Conservation (phyloP, 92 coral and sea anemone species). For the Epizoanthus ramosus region DNA sequence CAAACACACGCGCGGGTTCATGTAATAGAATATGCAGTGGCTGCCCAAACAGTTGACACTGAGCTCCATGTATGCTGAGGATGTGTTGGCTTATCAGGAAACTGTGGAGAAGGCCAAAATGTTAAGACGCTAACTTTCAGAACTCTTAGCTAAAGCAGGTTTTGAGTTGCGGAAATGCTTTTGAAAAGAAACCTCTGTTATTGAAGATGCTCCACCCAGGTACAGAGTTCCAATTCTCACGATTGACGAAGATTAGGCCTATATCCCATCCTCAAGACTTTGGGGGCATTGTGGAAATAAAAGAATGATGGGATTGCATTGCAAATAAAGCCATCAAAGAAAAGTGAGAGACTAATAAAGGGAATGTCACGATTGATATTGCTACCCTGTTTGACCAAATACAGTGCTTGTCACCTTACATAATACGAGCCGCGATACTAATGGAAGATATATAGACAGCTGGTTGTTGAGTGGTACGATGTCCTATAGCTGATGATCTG, state of each 20-base stretch:
- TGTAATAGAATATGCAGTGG: conserved; percentile 38
- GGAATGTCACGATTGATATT: conserved; percentile 51
- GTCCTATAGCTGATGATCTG: background rate
- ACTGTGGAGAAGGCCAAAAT: conserved; percentile 49
- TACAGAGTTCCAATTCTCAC: conserved; percentile 12
- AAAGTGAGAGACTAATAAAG: conserved; percentile 37
- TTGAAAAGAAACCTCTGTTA: conserved; percentile 43
- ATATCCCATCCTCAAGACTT: conserved; percentile 39
- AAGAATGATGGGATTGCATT: conserved; percentile 45
- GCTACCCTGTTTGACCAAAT: conserved; percentile 59
- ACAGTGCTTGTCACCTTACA: conserved; percentile 50
- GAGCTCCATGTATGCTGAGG: conserved; percentile 62
- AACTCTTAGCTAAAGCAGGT: conserved; percentile 45
- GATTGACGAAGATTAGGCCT: conserved; percentile 1
- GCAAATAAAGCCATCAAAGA: conserved; percentile 17
- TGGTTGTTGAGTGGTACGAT: background rate
- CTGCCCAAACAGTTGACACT: conserved; percentile 56
- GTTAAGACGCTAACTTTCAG: conserved; percentile 44
- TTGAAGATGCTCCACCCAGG: conserved; percentile 44
- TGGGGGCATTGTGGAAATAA: conserved; percentile 53
- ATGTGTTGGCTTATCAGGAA: conserved; percentile 59
- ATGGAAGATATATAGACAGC: conserved; percentile 35
- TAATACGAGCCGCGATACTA: conserved; percentile 52
- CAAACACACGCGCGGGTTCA: conserved; percentile 40
- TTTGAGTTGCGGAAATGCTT: conserved; percentile 50